These are phyloP conservation scores for Sminthurides bifidus DNA, from an alignment of 1,140 invertebrate genomes.

Conservation along the genomic window DNA sequence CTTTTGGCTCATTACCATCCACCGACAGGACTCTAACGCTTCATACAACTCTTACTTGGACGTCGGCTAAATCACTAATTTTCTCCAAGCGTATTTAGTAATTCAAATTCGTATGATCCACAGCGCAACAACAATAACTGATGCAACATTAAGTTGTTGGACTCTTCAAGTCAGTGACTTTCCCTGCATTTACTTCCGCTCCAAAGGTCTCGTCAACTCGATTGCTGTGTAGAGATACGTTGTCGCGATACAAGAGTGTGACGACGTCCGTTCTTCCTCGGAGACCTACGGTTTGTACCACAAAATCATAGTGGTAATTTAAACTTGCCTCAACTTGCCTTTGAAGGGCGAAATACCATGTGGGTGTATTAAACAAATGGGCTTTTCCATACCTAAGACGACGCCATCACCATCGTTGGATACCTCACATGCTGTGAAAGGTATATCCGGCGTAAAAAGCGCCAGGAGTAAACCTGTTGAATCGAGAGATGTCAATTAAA, in stretches of 20 bases:
- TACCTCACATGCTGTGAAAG: slow-evolving; percentile 62
- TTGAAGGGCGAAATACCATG: not conserved
- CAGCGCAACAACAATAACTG: too few species aligned
- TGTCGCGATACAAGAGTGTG: slow-evolving; percentile 23
- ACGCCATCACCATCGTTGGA: slow-evolving; percentile 56
- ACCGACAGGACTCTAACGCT: too few species aligned
- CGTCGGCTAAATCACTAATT: too few species aligned
- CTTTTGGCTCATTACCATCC: too few species aligned
- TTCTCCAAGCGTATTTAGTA: too few species aligned
- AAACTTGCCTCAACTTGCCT: not conserved
- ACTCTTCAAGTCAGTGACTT: slow-evolving; percentile 35
- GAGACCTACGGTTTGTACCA: slow-evolving; percentile 16
- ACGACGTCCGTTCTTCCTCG: slow-evolving; percentile 18
- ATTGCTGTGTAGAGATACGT: slow-evolving; percentile 20
- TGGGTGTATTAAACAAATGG: not conserved
- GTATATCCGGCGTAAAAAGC: slow-evolving; percentile 60
- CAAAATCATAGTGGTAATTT: not conserved
- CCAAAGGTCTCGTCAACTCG: slow-evolving; percentile 33
- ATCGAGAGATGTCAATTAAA: slow-evolving; percentile 8
- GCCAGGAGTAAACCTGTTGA: slow-evolving; percentile 55
- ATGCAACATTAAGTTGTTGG: too few species aligned
- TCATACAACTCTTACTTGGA: too few species aligned
- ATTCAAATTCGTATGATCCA: too few species aligned
- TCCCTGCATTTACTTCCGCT: slow-evolving; percentile 35
- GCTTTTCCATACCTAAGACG: slow-evolving; percentile 43